These are phyloP conservation scores for Lepus americanus DNA, from an alignment of 2,113 vertebrate species.

Conservation along the genomic window DNA sequence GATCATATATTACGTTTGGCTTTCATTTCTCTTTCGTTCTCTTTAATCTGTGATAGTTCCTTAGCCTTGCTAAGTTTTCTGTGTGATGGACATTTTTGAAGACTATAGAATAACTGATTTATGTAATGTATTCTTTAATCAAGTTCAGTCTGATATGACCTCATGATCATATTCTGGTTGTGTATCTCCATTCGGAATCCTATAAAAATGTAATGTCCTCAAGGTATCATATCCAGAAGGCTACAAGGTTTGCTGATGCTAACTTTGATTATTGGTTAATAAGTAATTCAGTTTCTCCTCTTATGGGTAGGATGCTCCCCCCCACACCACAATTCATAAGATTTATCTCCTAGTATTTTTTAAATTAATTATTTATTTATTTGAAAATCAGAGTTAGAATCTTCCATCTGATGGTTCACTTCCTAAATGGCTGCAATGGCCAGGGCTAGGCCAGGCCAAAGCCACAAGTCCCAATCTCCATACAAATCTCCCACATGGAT, in stretches of 20 bases:
- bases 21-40: background rate
- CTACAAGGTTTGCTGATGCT: background rate
- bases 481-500: no score
- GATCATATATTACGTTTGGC: background rate
- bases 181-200: background rate
- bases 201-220: background rate
- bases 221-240: background rate
- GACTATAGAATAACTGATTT: background rate
- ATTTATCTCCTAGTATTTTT: background rate
- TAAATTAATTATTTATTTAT: no score
- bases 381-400: no score
- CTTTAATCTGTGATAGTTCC: background rate
- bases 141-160: background rate
- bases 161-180: background rate
- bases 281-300: background rate
- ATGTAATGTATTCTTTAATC: background rate
- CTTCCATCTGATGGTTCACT: no score
- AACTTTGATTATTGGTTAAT: background rate
- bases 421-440: no score
- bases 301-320: background rate
- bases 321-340: background rate
- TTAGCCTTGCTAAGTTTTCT: background rate
- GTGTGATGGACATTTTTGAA: background rate
- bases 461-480: no score
- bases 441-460: no score